Evolutionary conservation across 2,888 invertebrate genomes (phyloP), one percentile per base, ranked within the genome.

Genomic region (Stictocephala bisonia): DNA sequence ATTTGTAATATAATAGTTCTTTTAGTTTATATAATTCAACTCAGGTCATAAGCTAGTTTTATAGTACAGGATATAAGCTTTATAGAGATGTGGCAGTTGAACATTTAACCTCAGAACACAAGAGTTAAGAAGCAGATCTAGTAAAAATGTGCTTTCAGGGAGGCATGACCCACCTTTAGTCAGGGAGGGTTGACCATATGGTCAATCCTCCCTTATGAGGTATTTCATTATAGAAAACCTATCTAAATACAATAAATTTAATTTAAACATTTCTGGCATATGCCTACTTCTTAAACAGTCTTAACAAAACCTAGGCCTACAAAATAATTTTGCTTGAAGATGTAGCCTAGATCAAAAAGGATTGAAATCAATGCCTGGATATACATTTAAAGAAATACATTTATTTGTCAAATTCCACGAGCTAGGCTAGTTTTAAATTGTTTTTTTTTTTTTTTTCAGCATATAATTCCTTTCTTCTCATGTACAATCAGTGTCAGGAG

Each of bases 81-180:
- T 18, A 9, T 44, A 44, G 18, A 4, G 44, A 44, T 44, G 18
- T 44, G n/a, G n/a, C 44, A 44, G 13, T 7, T 44, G 44, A 44
- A n/a, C n/a, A n/a, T n/a, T n/a, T 44, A 44, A 44, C 44, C 44
- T 44, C n/a, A 44, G n/a, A 44, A 44, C 18, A 44, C 18, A 44
- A 18, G 13, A 15, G 44, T 18, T 18, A 13, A 44, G 44, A 13
- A 44, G 44, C 13, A 18, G 44, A 15, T 13, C 13, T 15, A 44
- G 44, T 44, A 44, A 44, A 44, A 44, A 44, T 44, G 44, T 44
- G 44, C 44, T 44, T 44, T 44, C 44, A 44, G 44, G 44, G 44
- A 44, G 44, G 44, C 44, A 15, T 44, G 44, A 44, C 44, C 44
- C 13, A 13, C 44, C 13, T 15, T 44, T 13, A 7, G 18, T 44